These are phyloP conservation scores for Scortum barcoo DNA, from an alignment of 2,113 vertebrate genomes.

Conservation along the genomic window DNA sequence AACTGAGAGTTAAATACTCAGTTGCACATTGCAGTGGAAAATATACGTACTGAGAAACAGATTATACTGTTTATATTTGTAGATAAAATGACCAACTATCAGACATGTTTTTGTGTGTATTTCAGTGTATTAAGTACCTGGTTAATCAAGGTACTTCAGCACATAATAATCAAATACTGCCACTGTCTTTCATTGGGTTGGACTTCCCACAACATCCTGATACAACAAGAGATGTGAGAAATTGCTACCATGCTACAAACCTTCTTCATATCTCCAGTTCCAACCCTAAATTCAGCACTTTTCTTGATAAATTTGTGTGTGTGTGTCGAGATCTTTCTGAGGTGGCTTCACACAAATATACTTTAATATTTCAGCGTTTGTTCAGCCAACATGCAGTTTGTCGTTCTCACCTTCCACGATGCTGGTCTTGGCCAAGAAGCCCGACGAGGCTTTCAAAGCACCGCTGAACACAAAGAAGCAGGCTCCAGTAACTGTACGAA, in stretches of 20 bases:
- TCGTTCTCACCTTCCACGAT: conserved; percentile 95
- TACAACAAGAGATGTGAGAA: not conserved
- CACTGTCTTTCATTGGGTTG: not conserved
- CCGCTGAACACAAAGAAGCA: conserved; percentile 99
- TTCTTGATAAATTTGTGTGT: not conserved
- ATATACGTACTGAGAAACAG: not conserved
- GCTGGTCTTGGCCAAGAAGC: conserved; percentile 97
- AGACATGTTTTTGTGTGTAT: not conserved
- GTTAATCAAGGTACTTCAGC: not conserved
- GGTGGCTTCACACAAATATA: not conserved
- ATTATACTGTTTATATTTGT: not conserved
- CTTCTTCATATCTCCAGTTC: not conserved
- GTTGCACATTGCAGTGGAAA: not conserved
- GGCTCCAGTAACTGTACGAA: conserved; percentile 93
- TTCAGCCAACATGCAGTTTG: not conserved
- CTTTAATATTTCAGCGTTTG: conserved; percentile 5
- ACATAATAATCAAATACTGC: not conserved
- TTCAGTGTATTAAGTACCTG: not conserved
- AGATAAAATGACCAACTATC: not conserved
- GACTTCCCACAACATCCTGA: not conserved
- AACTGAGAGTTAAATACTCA: not conserved
- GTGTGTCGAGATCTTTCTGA: not conserved
- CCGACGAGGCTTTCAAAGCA: conserved; percentile 95
- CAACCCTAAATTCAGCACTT: not conserved
- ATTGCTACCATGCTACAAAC: not conserved